A percentile compares a stretch with the other conserved stretches of the same genome.
These are phyloP conservation scores for Sebastes matsubarae DNA, from an alignment of 2,797 vertebrate genomes.

Conservation along the genomic window DNA sequence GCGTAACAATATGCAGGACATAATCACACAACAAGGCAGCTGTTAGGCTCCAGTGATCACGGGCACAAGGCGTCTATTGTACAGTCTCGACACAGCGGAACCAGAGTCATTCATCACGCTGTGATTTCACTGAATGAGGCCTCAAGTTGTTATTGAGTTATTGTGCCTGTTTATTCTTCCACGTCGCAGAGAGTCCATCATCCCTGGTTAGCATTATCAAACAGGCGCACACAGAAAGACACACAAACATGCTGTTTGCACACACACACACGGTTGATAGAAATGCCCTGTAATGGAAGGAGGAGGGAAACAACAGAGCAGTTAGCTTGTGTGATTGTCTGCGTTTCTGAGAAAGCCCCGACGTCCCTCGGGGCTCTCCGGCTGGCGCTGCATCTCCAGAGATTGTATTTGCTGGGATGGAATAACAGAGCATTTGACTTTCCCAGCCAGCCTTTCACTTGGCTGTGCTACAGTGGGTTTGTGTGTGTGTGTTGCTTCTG, in stretches of 20 bases:
- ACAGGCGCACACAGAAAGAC: slow-evolving; percentile 4
- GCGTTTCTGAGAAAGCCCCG: slow-evolving; percentile 50
- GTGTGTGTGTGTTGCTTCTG: slow-evolving; percentile 2
- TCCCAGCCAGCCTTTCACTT: slow-evolving; percentile 48
- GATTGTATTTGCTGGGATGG: slow-evolving; percentile 45
- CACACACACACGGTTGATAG: slow-evolving; percentile 13
- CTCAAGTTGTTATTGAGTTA: slow-evolving; percentile 33
- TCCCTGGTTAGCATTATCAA: slow-evolving; percentile 38
- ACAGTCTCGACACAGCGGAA: slow-evolving; percentile 6
- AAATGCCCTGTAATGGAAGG: slow-evolving; percentile 46
- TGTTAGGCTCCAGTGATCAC: slow-evolving; percentile 30
- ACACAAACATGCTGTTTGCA: not conserved
- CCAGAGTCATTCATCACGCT: slow-evolving; percentile 48
- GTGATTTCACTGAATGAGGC: slow-evolving; percentile 51
- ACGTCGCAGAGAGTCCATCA: slow-evolving; percentile 26
- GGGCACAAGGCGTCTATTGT: slow-evolving; percentile 37
- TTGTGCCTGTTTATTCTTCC: slow-evolving; percentile 49
- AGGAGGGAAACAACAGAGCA: slow-evolving; percentile 36
- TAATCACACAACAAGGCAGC: slow-evolving; percentile 39
- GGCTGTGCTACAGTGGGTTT: slow-evolving; percentile 37
- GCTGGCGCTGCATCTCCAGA: slow-evolving; percentile 50
- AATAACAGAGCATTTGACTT: slow-evolving; percentile 63
- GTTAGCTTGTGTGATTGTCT: slow-evolving; percentile 49
- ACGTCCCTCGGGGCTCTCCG: slow-evolving; percentile 27
- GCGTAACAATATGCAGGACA: slow-evolving; percentile 30